Percentiles rank a stretch among this genome's conserved stretches.
These are phyloP conservation scores for Augiades crinisus DNA, from an alignment of 2,888 invertebrate genomes.

Conservation along the genomic window DNA sequence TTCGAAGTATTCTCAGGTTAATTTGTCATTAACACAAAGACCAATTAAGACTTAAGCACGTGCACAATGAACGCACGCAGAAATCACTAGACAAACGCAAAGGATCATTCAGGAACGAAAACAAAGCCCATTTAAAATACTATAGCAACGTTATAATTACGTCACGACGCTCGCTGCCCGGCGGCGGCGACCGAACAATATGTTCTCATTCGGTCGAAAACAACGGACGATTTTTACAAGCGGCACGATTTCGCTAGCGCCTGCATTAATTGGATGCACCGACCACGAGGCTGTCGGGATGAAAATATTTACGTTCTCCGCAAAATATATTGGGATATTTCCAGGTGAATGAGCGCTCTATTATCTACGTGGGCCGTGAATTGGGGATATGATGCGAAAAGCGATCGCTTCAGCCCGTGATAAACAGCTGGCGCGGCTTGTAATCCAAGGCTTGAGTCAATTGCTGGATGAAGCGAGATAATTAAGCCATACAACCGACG, in stretches of 20 bases:
- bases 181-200: slow-evolving; percentile 37
- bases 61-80: background rate
- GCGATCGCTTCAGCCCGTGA: slow-evolving; percentile 47
- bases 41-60: no score
- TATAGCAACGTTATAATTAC: slow-evolving; percentile 22
- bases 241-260: slow-evolving; percentile 45
- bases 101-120: slow-evolving; percentile 17
- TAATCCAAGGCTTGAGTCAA: slow-evolving; percentile 49
- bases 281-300: slow-evolving; percentile 56
- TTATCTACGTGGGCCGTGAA: slow-evolving; percentile 37
- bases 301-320: slow-evolving; percentile 59
- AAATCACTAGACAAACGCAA: slow-evolving; percentile 3
- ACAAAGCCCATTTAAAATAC: slow-evolving; percentile 23
- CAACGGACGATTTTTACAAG: slow-evolving; percentile 55
- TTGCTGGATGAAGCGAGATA: slow-evolving; percentile 49
- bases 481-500: slow-evolving; percentile 43
- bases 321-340: slow-evolving; percentile 61
- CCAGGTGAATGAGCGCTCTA: slow-evolving; percentile 47
- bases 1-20: no score
- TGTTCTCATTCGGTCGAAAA: slow-evolving; percentile 48
- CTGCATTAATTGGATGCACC: slow-evolving; percentile 69
- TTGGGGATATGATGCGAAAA: slow-evolving; percentile 42
- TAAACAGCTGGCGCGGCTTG: slow-evolving; percentile 48
- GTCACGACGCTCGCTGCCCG: slow-evolving; percentile 17
- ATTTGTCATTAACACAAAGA: no score